Conservation (phyloP, 2,797 vertebrate genomes). For the Megalops cyprinoides region DNA sequence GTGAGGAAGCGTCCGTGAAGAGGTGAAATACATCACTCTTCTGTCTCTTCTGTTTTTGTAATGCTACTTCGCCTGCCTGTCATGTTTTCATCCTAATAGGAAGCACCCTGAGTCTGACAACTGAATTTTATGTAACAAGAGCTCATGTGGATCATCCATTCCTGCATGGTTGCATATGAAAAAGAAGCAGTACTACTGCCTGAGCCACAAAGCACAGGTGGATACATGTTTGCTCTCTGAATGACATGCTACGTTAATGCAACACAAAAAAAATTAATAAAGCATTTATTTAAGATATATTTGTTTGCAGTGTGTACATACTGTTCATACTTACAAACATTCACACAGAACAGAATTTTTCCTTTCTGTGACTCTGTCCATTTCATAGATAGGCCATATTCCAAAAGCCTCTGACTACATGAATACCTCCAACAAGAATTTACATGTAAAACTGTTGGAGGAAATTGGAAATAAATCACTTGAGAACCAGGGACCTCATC, state of each 20-base stretch:
- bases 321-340: conserved; percentile 6
- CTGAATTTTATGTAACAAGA: conserved; percentile 11
- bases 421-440: conserved; percentile 5
- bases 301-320: background rate
- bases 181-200: background rate
- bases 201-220: background rate
- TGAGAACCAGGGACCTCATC: background rate
- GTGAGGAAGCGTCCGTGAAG: background rate
- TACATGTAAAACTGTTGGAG: background rate
- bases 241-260: background rate
- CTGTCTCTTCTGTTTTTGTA: too few species aligned
- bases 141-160: background rate
- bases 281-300: background rate
- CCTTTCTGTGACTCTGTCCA: background rate
- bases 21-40: background rate
- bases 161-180: background rate
- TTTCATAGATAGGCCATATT: conserved; percentile 7
- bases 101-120: background rate
- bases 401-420: conserved; percentile 3
- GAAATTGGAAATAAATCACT: background rate
- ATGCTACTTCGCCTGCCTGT: too few species aligned
- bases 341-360: background rate
- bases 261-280: background rate
- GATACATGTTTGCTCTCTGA: background rate
- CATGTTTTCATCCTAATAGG: background rate